A percentile compares a stretch with the other conserved stretches of the same genome.
phyloP scores from a whole-genome alignment of 2,113 vertebrate genomes.

The Paracanthobrama guichenoti region DNA sequence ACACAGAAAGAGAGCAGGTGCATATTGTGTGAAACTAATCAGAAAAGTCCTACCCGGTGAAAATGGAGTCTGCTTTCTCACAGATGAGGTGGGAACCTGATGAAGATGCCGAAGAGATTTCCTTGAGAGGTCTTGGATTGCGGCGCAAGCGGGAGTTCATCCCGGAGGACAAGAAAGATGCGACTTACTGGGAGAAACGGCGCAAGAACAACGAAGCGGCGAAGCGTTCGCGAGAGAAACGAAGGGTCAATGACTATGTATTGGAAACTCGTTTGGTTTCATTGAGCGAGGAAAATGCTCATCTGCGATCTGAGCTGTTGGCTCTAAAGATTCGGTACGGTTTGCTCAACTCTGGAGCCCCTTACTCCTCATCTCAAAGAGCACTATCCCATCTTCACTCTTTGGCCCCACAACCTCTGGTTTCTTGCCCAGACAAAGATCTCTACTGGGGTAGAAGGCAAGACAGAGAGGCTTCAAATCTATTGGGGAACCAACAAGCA shows the following conservation, averaged over 20 bases:
- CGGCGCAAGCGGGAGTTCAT: constrained; percentile 87
- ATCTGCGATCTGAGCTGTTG: constrained; percentile 80
- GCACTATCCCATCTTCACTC: constrained; percentile 57
- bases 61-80: constrained; percentile 64
- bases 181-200: constrained; percentile 89
- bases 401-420: constrained; percentile 35
- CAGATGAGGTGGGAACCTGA: background rate
- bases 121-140: constrained; percentile 36
- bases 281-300: constrained; percentile 82
- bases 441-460: constrained; percentile 59
- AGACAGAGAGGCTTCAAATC: constrained; percentile 19
- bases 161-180: constrained; percentile 88
- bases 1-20: background rate
- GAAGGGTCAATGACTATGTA: constrained; percentile 78
- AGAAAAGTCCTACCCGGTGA: constrained; percentile 1
- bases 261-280: constrained; percentile 78
- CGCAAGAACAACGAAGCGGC: constrained; percentile 90
- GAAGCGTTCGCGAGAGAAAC: constrained; percentile 89
- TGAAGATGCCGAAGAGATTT: constrained; percentile 34
- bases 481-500: constrained; percentile 33
- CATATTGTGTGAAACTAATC: constrained; percentile 13
- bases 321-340: constrained; percentile 79
- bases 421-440: constrained; percentile 51
- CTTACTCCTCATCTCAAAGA: constrained; percentile 60
- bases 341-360: constrained; percentile 58